Base-by-base conservation (phyloP, 1,140 invertebrate genomes). In the Drosophila sproati region DNA sequence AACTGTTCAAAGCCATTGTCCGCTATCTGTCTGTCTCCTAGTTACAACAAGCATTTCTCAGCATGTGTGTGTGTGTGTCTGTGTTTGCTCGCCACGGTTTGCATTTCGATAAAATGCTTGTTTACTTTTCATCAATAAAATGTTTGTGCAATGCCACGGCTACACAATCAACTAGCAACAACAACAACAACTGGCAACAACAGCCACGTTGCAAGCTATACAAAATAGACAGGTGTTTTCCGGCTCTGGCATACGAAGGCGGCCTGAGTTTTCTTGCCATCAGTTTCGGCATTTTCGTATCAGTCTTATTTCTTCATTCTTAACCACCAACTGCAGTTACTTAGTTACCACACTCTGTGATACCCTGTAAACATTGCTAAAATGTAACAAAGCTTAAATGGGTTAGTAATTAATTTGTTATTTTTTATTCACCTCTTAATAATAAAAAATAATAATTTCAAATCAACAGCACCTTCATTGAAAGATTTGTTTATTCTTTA, bases 121-220 rank as follows among this genome's bases (percentile, higher is more conserved):
- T 87, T 87, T 87, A 87, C 82, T 32, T 87, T 82, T 87, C 60
- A 80, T 87, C 82, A 87, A 87, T 87, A 87, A 73, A 80, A 73
- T 76, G 77, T 82, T 69, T 72, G 74, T 64, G 76, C 71, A 60
- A 66, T 48, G 60, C 45, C 78, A 80, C 62, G 78, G 54, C 76
- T 76, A 76, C 63, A 41, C 72, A 74, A 68, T 67, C 62, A 59
- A 41, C 48, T 31, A 74, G 51, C 67, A 56, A 59, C 32, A 63
- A 20, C 41, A 59, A 54, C 32, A 56, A 56, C 43, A 56, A 62
- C 3, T 34, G 5, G 5, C 50, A 41, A 45, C 29, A 37, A 55
- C 39, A 62, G 60, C 43, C 28, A 29, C 37, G 31, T 50, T 50
- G 48, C 45, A 76, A 76, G 57, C 51, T 28, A 52, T 47, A 77